phyloP scores from a whole-genome alignment of 2,888 invertebrate genomes.

The Galeopsomyia nigrocyanea region DNA sequence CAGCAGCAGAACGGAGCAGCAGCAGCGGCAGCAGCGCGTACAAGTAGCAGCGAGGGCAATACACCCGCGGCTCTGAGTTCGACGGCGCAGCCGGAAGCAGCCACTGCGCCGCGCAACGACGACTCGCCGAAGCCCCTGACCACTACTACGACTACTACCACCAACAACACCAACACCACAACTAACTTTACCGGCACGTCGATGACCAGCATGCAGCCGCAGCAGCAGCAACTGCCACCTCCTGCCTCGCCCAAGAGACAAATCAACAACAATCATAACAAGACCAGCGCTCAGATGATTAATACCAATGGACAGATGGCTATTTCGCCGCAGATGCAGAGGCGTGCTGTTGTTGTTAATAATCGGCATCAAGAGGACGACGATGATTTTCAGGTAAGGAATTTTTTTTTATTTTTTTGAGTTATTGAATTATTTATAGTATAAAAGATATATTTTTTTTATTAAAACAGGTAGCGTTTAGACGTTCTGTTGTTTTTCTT shows the following conservation, averaged over 20 bases:
- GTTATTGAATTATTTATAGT: too few relatives aligned
- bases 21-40: slow-evolving; percentile 7
- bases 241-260: slow-evolving; percentile 30
- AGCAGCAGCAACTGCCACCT: neutral
- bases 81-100: slow-evolving; percentile 55
- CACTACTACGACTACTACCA: neutral
- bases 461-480: too few relatives aligned
- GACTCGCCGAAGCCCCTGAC: too few relatives aligned
- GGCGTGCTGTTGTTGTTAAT: neutral
- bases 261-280: slow-evolving; percentile 2
- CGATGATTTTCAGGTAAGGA: slow-evolving; percentile 31
- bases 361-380: slow-evolving; percentile 12
- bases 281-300: neutral
- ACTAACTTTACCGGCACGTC: slow-evolving; percentile 18
- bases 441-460: too few relatives aligned
- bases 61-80: too few relatives aligned
- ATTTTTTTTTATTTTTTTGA: too few relatives aligned
- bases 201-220: slow-evolving; percentile 29
- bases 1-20: slow-evolving; percentile 25
- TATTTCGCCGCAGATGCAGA: slow-evolving; percentile 26
- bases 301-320: neutral
- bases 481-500: too few relatives aligned
- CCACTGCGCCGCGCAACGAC: slow-evolving; percentile 61
- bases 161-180: neutral
- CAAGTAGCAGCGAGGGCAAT: slow-evolving; percentile 44